Base-by-base conservation (phyloP, 2,888 invertebrate species). In the Ornithoptera alexandrae region DNA sequence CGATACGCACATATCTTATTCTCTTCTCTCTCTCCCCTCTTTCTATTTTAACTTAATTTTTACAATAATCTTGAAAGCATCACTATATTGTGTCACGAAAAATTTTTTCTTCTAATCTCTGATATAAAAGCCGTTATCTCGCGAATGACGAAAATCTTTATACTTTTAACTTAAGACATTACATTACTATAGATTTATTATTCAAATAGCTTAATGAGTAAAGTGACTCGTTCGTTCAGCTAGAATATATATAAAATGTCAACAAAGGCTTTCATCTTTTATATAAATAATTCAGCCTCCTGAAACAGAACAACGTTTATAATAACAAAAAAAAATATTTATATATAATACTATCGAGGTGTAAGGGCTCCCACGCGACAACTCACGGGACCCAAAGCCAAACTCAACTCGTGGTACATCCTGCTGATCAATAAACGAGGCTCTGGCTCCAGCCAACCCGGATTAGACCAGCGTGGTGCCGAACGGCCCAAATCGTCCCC, bases 121-220 rank as follows among this genome's bases (percentile, higher is more conserved):
- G 18, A 12, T 12, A n/a, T 53, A 5, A 53, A 53, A 53, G 53
- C 53, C 53, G 2, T 53, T 53, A n/a, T 53, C 5, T n/a, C 53
- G 53, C 18, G 7, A n/a, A 53, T 53, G 18, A 53, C n/a, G 53
- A 60, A 60, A 36, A 36, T 60, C 60, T 36, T 36, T 60, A 18
- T 36, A 15, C 57, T n/a, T n/a, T 8, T 8, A 42, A 42, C 20
- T 36, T 39, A 61, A 20, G 20, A 42, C 12, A 42, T 61, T 1
- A 42, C 46, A 61, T 61, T 61, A 61, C 46, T 4, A 22, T 24
- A 62, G 46, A 62, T 62, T 61, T 61, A 61, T 61, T 61, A 61
- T 61, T 61, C 39, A 61, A 61, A 42, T 24, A 5, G n/a, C 0
- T 58, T 39, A 50, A 66, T 24, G 15, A 56, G 3, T 62, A 24